Evolutionary conservation across 1,140 invertebrate genomes (phyloP).

Genomic region (Hylaeus volcanicus): DNA sequence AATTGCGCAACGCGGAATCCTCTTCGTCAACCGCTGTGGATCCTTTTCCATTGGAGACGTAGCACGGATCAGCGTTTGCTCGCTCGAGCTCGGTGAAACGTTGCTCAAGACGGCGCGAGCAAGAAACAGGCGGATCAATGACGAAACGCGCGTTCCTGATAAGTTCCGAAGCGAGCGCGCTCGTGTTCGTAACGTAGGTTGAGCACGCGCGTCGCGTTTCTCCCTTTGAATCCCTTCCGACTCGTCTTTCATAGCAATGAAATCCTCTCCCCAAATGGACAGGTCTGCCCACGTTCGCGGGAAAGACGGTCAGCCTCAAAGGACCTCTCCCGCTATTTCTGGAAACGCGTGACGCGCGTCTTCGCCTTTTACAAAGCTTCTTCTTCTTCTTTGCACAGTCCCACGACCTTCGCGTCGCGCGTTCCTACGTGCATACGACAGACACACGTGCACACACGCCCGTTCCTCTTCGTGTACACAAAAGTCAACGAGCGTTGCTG

Average conservation of each 20-base stretch:
- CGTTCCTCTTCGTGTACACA: background rate
- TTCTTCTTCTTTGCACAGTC: slow-evolving; percentile 2
- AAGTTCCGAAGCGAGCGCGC: too few relatives aligned
- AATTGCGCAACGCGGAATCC: too few relatives aligned
- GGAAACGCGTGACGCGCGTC: slow-evolving; percentile 38
- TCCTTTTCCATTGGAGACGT: too few relatives aligned
- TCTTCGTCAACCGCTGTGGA: too few relatives aligned
- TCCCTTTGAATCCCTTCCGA: slow-evolving; percentile 5
- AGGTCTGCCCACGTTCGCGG: slow-evolving; percentile 16
- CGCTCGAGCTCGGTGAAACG: background rate
- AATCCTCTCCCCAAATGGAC: background rate
- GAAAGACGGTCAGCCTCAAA: slow-evolving; percentile 34
- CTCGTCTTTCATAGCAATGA: background rate
- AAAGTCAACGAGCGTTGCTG: slow-evolving; percentile 10
- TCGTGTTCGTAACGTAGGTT: too few relatives aligned
- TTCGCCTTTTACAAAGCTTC: slow-evolving; percentile 38
- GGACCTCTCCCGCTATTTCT: slow-evolving; percentile 36
- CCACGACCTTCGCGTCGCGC: slow-evolving; percentile 45
- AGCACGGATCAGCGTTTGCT: too few relatives aligned
- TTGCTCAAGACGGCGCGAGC: slow-evolving; percentile 28
- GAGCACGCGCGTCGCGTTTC: too few relatives aligned
- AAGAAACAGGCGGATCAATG: slow-evolving; percentile 40
- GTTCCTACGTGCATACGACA: slow-evolving; percentile 27
- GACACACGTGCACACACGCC: too few relatives aligned
- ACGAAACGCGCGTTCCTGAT: slow-evolving; percentile 37